Conservation (phyloP, 2,888 invertebrate species). For the Perdita meconis region DNA sequence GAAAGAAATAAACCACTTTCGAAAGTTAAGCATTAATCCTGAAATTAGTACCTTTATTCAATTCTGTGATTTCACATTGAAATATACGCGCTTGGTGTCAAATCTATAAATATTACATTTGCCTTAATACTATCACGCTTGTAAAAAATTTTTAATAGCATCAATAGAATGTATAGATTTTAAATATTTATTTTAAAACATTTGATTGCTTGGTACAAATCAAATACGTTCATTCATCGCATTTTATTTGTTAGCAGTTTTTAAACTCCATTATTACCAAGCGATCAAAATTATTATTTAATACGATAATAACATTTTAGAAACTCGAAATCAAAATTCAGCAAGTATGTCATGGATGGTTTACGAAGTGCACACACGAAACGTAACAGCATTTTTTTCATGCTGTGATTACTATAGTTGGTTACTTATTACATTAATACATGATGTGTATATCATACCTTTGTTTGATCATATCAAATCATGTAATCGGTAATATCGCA, state of each 20-base stretch:
- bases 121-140: slow-evolving; percentile 76
- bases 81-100: slow-evolving; percentile 42
- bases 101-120: slow-evolving; percentile 74
- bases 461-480: slow-evolving; percentile 44
- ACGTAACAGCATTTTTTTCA: slow-evolving; percentile 18
- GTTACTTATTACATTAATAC: slow-evolving; percentile 16
- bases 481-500: slow-evolving; percentile 5
- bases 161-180: slow-evolving; percentile 33
- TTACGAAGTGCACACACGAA: slow-evolving; percentile 14
- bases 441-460: slow-evolving; percentile 6
- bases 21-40: slow-evolving; percentile 43
- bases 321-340: slow-evolving; percentile 27
- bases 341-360: slow-evolving; percentile 26
- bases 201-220: slow-evolving; percentile 37
- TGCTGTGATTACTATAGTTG: no score
- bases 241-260: slow-evolving; percentile 24
- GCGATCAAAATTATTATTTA: slow-evolving; percentile 27
- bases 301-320: slow-evolving; percentile 22
- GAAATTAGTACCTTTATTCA: slow-evolving; percentile 53
- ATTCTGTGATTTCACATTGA: slow-evolving; percentile 60
- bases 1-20: slow-evolving; percentile 36
- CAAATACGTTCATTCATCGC: slow-evolving; percentile 27
- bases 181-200: slow-evolving; percentile 41
- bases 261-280: slow-evolving; percentile 23
- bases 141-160: slow-evolving; percentile 35